Evolutionary conservation across 2,797 vertebrate species (phyloP).

Genomic region (Oryzias dopingdopingensis): DNA sequence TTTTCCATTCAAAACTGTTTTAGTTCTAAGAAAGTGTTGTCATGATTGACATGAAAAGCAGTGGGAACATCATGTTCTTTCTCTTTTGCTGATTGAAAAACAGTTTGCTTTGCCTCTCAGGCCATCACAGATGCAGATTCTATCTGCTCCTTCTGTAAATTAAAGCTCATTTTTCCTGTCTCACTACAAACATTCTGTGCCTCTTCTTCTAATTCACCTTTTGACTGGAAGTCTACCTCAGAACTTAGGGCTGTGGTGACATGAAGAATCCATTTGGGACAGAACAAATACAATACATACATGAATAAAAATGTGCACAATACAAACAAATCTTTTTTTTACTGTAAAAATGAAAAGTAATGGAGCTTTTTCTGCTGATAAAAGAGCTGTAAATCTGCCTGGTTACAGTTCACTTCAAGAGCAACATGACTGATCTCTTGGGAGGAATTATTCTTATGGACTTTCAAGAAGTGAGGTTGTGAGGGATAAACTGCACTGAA

Average conservation of each 20-base stretch:
- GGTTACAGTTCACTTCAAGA: slow-evolving; percentile 22
- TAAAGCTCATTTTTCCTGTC: slow-evolving; percentile 27
- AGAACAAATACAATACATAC: not conserved
- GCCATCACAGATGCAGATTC: slow-evolving; percentile 35
- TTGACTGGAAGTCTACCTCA: not conserved
- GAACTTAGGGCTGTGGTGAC: not conserved
- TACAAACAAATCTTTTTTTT: no score
- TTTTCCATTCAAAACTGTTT: no score
- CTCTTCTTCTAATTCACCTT: not conserved
- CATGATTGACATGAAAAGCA: slow-evolving; percentile 33
- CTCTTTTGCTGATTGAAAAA: slow-evolving; percentile 31
- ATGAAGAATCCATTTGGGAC: not conserved
- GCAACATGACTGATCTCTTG: slow-evolving; percentile 27
- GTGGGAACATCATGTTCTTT: slow-evolving; percentile 26
- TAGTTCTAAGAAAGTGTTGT: slow-evolving; percentile 2
- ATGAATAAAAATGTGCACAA: no score
- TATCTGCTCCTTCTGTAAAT: slow-evolving; percentile 23
- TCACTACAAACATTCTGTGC: slow-evolving; percentile 12
- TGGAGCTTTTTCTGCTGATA: slow-evolving; percentile 16
- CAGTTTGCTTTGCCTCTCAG: slow-evolving; percentile 31
- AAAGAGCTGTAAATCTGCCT: slow-evolving; percentile 37
- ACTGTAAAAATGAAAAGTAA: slow-evolving; percentile 1
- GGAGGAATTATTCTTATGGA: slow-evolving; percentile 24
- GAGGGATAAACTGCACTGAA: not conserved
- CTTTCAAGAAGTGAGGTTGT: not conserved